These are phyloP conservation scores for Gibbula magus DNA, from an alignment of 2,888 invertebrate genomes.

Conservation along the genomic window DNA sequence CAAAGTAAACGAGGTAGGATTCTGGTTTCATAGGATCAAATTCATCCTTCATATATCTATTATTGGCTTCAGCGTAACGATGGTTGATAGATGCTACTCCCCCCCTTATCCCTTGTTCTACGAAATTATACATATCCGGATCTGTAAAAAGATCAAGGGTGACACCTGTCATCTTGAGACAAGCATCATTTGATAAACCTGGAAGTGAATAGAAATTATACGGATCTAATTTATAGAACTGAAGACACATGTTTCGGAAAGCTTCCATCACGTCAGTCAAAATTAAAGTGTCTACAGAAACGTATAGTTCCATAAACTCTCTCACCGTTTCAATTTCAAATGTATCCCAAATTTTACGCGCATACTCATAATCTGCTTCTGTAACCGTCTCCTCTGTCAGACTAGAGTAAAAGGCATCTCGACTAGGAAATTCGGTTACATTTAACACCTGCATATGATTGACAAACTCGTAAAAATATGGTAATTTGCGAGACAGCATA, in stretches of 20 bases:
- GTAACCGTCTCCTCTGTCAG: neutral
- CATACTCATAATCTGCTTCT: neutral
- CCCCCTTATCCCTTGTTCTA: neutral
- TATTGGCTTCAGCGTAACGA: neutral
- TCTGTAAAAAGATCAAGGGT: neutral
- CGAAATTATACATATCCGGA: neutral
- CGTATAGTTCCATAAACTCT: slow-evolving; percentile 3
- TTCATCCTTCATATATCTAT: no score
- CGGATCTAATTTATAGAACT: neutral
- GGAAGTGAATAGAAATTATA: neutral
- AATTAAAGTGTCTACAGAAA: neutral
- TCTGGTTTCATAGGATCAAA: neutral
- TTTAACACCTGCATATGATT: neutral
- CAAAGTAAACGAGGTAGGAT: no score
- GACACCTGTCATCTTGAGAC: neutral
- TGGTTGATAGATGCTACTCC: neutral
- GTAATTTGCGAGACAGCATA: neutral
- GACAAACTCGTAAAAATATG: neutral
- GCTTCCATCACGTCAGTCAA: neutral
- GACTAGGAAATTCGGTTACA: neutral
- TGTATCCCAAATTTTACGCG: neutral
- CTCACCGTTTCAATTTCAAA: neutral
- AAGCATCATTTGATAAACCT: neutral
- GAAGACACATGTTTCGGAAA: neutral
- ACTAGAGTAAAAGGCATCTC: neutral